A percentile compares a stretch with the other conserved stretches of the same genome.
phyloP scores from a whole-genome alignment of 2,888 invertebrate genomes.

The Orchesella flavescens region DNA sequence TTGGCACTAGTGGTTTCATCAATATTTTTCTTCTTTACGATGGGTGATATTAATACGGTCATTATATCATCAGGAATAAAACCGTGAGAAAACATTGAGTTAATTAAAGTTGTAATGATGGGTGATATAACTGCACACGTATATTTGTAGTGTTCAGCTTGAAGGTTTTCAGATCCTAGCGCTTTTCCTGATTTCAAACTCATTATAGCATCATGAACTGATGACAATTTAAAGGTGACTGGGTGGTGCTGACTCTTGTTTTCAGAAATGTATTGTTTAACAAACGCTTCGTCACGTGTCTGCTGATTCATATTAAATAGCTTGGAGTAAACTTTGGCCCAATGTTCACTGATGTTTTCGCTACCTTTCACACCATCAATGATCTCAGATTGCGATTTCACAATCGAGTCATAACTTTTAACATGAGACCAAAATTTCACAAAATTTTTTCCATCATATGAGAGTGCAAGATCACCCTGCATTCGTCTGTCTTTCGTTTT shows the following conservation, averaged over 20 bases:
- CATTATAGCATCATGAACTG: background rate
- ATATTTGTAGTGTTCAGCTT: slow-evolving; percentile 20
- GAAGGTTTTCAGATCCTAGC: background rate
- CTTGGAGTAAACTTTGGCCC: background rate
- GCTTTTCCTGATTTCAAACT: background rate
- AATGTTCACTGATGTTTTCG: background rate
- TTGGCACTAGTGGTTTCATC: background rate
- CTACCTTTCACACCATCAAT: background rate
- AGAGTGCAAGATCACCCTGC: background rate
- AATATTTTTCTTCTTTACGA: slow-evolving; percentile 4
- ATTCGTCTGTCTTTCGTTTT: background rate
- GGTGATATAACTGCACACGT: background rate
- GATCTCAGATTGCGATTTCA: background rate
- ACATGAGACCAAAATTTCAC: slow-evolving; percentile 4
- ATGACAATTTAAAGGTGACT: too few species aligned
- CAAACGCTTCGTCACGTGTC: background rate
- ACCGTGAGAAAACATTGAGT: slow-evolving; percentile 1
- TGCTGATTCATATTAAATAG: background rate
- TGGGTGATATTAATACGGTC: slow-evolving; percentile 23
- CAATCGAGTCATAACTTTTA: background rate
- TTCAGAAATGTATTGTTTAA: background rate
- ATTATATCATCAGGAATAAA: background rate
- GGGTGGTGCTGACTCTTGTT: too few species aligned
- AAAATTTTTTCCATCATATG: slow-evolving; percentile 6
- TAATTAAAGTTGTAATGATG: background rate